Conservation (phyloP, 2,113 vertebrate genomes). For the Limanda limanda region DNA sequence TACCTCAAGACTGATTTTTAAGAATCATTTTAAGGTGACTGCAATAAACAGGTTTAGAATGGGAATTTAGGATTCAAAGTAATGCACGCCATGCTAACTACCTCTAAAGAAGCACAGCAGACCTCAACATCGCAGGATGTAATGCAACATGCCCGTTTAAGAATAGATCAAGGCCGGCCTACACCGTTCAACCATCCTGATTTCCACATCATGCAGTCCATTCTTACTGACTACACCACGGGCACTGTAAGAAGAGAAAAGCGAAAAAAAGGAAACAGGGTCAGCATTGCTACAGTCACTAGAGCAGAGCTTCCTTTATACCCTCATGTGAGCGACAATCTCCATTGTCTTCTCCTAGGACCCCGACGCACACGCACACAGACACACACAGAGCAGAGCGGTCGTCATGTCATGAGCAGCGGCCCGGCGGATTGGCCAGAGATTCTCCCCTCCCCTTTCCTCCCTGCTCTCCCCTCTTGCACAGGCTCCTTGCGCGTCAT, state of each 20-base stretch:
- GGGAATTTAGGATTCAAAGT: no score
- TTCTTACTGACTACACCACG: constrained; percentile 34
- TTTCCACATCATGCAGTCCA: constrained; percentile 40
- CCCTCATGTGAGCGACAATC: constrained; percentile 51
- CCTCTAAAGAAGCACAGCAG: constrained; percentile 34
- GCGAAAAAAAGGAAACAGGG: constrained; percentile 50
- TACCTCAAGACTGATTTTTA: background rate
- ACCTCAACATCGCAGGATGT: constrained; percentile 70
- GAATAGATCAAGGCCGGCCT: constrained; percentile 63
- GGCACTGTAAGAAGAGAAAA: constrained; percentile 3
- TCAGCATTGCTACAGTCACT: constrained; percentile 55
- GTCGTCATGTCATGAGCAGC: constrained; percentile 68
- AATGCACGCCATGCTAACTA: background rate
- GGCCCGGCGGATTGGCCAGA: constrained; percentile 70
- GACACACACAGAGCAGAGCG: constrained; percentile 1
- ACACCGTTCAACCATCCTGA: constrained; percentile 39
- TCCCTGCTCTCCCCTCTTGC: constrained; percentile 59
- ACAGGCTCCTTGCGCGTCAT: constrained; percentile 79
- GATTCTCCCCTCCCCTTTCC: constrained; percentile 70
- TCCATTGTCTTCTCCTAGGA: constrained; percentile 61
- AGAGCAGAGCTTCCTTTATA: constrained; percentile 64
- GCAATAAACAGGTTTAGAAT: no score
- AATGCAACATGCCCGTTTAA: constrained; percentile 61
- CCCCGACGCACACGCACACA: constrained; percentile 29
- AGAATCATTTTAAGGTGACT: background rate